Evolutionary conservation across 2,113 vertebrate species (phyloP), one percentile per base, ranked within the genome.

Genomic region (Menura novaehollandiae): DNA sequence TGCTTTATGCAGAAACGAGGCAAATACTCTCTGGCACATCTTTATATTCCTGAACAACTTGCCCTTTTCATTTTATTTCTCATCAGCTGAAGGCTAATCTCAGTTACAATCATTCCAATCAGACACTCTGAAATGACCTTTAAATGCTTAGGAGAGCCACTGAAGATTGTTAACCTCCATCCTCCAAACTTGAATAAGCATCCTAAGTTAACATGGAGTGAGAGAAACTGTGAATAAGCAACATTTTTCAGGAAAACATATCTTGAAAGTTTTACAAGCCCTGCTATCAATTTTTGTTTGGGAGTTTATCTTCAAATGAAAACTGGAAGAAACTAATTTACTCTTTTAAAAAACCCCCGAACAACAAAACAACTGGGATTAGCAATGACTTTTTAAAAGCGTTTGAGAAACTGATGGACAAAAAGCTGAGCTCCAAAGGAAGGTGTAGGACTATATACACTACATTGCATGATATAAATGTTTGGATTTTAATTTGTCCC

Each of bases 51-150:
- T 78, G 46, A 94, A 24, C 27, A 88, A 74, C 51, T 83, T 91
- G 67, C 67, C 88, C 82, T 90, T 96, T 95, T 88, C 46, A 47
- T 90, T 91, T 90, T 47, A 71, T 93, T 93, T 85, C 74, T 95
- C 8, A 4, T 86, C 78, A 79, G 39, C 43, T 91, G 79, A 86
- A 74, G 60, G 55, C 85, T 95, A 83, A 91, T 93, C 59, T 90
- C 72, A 59, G 88, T 80, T 90, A 85, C 58, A 95, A 14, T 77
- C 63, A 73, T 93, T 91, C 60, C 68, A 89, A 63, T 91, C 75
- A 80, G 88, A 74, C 47, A 53, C 67, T 96, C 82, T 84, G 52
- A 86, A 86, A 72, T 88, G 82, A 93, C 82, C 88, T 91, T 96
- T 95, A 95, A 91, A 79, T 74, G 43, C 63, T 77, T 63, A 81